Conservation (phyloP, 2,113 vertebrate genomes). For the Sclerurus mexicanus region DNA sequence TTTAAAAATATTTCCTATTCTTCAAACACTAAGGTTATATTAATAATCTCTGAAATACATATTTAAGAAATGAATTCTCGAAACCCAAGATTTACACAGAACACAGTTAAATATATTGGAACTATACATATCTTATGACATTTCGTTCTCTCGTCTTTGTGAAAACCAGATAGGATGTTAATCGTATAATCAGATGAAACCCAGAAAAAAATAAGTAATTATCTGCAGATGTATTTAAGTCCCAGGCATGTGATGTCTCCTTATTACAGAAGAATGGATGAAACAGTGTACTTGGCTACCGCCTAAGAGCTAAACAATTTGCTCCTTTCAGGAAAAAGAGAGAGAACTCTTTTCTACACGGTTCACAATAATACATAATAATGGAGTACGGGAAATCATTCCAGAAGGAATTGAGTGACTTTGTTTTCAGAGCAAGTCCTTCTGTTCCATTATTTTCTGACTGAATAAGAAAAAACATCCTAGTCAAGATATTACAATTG, state of each 20-base stretch:
- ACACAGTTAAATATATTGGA: not conserved
- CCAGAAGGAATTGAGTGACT: not conserved
- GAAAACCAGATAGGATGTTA: not conserved
- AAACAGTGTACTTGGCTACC: not conserved
- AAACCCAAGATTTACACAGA: not conserved
- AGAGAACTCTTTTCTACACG: not conserved
- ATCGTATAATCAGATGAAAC: not conserved
- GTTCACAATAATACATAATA: not conserved
- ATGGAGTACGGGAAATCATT: not conserved
- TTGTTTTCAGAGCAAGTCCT: not conserved
- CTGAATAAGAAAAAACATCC: not conserved
- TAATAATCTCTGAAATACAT: not conserved
- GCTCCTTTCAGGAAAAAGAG: not conserved
- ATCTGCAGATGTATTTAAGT: not conserved
- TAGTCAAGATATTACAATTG: not conserved
- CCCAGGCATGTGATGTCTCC: not conserved
- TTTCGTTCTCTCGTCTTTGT: not conserved
- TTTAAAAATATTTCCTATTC: not conserved
- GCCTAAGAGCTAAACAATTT: not conserved
- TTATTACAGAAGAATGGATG: not conserved
- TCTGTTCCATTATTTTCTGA: not conserved
- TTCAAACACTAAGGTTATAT: not conserved
- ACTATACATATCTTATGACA: not conserved
- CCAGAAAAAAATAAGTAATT: not conserved
- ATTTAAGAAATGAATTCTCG: not conserved